phyloP scores from a whole-genome alignment of 2,888 invertebrate species.

The Nineta flava region DNA sequence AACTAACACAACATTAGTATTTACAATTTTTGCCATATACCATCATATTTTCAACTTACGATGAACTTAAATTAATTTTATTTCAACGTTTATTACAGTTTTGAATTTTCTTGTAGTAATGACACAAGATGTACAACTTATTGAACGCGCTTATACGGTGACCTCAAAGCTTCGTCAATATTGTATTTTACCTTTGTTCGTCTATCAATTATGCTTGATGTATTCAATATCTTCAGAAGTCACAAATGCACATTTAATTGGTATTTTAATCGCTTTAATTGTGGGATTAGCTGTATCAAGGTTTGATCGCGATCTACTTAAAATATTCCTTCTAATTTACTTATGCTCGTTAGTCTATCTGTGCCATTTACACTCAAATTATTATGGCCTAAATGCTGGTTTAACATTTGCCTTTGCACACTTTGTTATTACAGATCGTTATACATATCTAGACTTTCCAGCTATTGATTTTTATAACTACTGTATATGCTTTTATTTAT shows the following conservation, averaged over 20 bases:
- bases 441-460: slow-evolving; percentile 20
- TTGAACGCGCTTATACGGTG: background rate
- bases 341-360: slow-evolving; percentile 18
- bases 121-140: background rate
- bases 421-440: slow-evolving; percentile 19
- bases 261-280: background rate
- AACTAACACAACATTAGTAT: too few relatives aligned
- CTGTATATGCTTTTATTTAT: slow-evolving; percentile 24
- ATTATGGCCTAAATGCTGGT: slow-evolving; percentile 16
- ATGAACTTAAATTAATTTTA: background rate
- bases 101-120: background rate
- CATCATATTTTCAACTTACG: too few relatives aligned
- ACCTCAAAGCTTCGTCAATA: background rate
- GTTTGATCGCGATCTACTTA: slow-evolving; percentile 11
- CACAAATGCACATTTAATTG: slow-evolving; percentile 2
- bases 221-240: background rate
- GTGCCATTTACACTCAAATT: slow-evolving; percentile 20
- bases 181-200: slow-evolving; percentile 2
- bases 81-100: background rate
- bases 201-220: background rate
- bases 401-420: slow-evolving; percentile 21
- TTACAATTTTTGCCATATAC: too few relatives aligned
- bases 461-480: slow-evolving; percentile 25
- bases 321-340: slow-evolving; percentile 18
- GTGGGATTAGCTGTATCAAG: too few relatives aligned